Base-by-base conservation (phyloP, 1,140 invertebrate species). In the Eulimnadia texana region DNA sequence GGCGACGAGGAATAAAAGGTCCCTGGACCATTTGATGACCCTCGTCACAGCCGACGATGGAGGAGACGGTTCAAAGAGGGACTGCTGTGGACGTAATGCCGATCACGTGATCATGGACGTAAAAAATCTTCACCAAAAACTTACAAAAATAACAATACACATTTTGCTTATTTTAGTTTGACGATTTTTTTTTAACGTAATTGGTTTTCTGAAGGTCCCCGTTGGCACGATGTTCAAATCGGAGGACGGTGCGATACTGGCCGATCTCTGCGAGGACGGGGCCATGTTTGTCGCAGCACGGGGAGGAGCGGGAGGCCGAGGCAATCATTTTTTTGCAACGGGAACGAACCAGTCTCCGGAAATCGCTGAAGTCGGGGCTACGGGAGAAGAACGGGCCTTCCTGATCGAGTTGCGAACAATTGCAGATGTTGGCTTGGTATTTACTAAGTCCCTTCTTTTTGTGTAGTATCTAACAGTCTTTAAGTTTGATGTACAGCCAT, bases 251-350 rank as follows among this genome's bases (percentile, higher is more conserved):
- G 71, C 76, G 24, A 73, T 87, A 63, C 71, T 95, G 2, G 82
- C 83, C 25, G 84, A 91, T 70, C 74, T 97, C 29, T 72, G 77
- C n/a, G 69, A 77, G 61, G 75, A 80, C n/a, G 81, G 81, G 24
- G 76, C 85, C 28, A 85, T 93, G 77, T 98, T 95, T 75, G 77
- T 99, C 22, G 93, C 86, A 11, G 93, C 95, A 11, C 73, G 92
- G 67, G 96, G 96, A 2, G 96, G 96, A 24, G 84, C 88, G 1
- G 96, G 96, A 3, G 96, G 96, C 0, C 85, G 88, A 72, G 96
- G 96, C 3, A 99, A 99, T 76, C 77, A 83, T 59, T 97, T 88
- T 75, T 99, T 97, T 72, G 77, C 86, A 22, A 84, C 85, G 0
- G 84, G 88, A 68, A 81, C 80, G 20, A 79, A 90, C 64, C 85